Percentiles rank a stretch among this genome's conserved stretches.
Conservation (phyloP, 2,113 vertebrate species). For the Turnix velox region DNA sequence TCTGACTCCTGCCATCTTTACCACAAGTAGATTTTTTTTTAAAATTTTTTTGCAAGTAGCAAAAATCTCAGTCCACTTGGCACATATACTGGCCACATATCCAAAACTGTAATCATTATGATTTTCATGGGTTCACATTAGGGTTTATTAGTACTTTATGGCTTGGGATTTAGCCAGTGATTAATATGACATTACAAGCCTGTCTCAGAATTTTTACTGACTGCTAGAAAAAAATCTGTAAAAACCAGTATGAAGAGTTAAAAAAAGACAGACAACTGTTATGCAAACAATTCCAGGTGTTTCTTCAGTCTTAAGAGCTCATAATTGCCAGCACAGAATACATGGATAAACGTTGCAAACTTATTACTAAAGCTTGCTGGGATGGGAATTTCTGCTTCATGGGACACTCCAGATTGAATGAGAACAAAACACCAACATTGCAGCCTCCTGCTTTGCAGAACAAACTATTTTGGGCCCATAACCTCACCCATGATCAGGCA, state of each 20-base stretch:
- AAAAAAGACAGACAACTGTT: background rate
- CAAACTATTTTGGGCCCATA: conserved; percentile 29
- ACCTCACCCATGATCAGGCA: background rate
- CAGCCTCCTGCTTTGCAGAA: conserved; percentile 11
- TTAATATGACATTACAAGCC: conserved; percentile 14
- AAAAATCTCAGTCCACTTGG: background rate
- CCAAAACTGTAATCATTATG: background rate
- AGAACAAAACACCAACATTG: background rate
- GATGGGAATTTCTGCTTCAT: conserved; percentile 37
- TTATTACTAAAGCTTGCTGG: conserved; percentile 37
- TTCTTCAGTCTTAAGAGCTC: conserved; percentile 23
- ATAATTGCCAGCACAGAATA: background rate
- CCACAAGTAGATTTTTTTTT: background rate
- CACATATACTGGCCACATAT: background rate
- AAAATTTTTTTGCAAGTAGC: background rate
- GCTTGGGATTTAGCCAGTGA: background rate
- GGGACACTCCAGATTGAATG: background rate
- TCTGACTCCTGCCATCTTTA: conserved; percentile 3
- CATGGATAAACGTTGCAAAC: conserved; percentile 12
- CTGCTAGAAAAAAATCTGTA: conserved; percentile 19
- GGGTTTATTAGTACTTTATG: conserved; percentile 29
- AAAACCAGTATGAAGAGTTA: background rate
- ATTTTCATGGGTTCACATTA: conserved; percentile 4
- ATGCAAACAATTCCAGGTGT: background rate
- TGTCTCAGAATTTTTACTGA: conserved; percentile 9